A percentile compares a stretch with the other conserved stretches of the same genome.
Conservation (phyloP, 35 echinoderm and acorn worm genomes). For the Nesometra sesokonis region DNA sequence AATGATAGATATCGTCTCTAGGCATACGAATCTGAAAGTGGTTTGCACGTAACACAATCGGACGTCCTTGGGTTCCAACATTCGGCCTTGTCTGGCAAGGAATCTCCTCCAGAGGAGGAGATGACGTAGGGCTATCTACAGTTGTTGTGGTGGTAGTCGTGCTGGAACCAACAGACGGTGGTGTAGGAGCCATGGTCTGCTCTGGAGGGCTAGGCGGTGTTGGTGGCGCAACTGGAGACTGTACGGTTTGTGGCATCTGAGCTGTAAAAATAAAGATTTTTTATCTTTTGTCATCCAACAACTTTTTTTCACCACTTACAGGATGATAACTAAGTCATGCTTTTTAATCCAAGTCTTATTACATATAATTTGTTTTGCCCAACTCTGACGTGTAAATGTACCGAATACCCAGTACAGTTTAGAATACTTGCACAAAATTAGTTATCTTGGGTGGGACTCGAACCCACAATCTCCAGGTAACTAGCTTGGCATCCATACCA, state of each 20-base stretch:
- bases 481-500: too few species aligned
- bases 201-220: not conserved
- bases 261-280: not conserved
- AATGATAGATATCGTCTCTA: conserved; percentile 2
- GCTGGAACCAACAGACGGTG: not conserved
- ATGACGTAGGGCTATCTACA: not conserved
- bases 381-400: too few species aligned
- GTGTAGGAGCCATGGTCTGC: not conserved
- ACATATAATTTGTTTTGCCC: too few species aligned
- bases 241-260: not conserved
- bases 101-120: not conserved
- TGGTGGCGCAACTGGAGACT: not conserved
- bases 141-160: not conserved
- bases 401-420: too few species aligned
- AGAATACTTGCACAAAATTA: too few species aligned
- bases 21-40: conserved; percentile 17
- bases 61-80: not conserved
- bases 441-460: too few species aligned
- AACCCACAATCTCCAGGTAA: too few species aligned
- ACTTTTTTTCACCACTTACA: too few species aligned
- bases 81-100: not conserved
- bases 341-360: too few species aligned
- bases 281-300: too few species aligned
- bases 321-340: too few species aligned
- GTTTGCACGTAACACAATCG: conserved; percentile 9